Base-by-base conservation (phyloP, 2,113 vertebrate genomes). In the Ammodytes marinus region DNA sequence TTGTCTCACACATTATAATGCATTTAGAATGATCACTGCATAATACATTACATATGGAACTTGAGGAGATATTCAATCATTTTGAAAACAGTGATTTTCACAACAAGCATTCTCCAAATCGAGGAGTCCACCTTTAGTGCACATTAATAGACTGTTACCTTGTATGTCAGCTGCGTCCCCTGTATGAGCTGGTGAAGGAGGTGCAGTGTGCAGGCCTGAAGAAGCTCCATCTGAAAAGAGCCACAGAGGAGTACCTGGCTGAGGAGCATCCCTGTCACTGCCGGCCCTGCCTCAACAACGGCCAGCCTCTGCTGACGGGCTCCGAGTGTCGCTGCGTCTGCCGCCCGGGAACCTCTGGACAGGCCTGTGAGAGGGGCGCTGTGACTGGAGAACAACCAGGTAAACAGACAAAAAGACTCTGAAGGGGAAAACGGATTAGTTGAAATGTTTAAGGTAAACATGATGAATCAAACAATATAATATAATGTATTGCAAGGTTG, bases 161-260 rank as follows among this genome's bases (percentile, higher is more conserved):
- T 68, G 47, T 37, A 5, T 39, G 47, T 5, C 77, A 99, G 98
- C 88, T 98, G 76, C 94, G 90, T 7, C 97, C 97, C 2, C 87
- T 99, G 17, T 95, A 96, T 42, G 96, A 99, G 88, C 93, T 99
- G 92, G 96, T 99, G 72, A 98, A 98, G 86, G 97, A 97, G 83
- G 97, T 98, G 7, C 93, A 96, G 17, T 99, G 98, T 82, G 96
- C 96, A 0, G 95, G 95, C 0, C 85, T 97, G 83, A 99, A 97
- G 91, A 96, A 93, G 40, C 77, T 95, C 5, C 92, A 96, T 74
- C 77, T 99, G 58, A 97, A 95, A 79, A 91, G 91, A 79, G 97
- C 97, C 54, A 92, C 95, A n/a, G 96, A 97, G 88, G 94, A 96
- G 42, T 97, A 97, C 67, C 72, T 97, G 89, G 80, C 94, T 0